Evolutionary conservation across 2,888 invertebrate species (phyloP).

Genomic region (Lagria hirta): DNA sequence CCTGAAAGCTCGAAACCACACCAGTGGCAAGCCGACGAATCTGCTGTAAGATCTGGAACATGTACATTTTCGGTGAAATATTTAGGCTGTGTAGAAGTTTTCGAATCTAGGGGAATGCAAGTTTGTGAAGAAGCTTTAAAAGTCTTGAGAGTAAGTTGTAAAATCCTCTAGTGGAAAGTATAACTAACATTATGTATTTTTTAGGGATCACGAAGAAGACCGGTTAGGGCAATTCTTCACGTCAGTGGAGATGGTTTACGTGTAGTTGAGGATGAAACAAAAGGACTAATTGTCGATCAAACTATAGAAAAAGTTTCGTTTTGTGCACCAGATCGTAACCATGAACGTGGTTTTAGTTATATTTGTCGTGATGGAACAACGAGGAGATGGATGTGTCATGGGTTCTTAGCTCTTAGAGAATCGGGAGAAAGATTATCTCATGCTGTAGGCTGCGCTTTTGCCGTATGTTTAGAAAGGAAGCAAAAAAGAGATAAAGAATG

Average conservation of each 20-base stretch:
- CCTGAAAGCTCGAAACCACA: conserved; percentile 95
- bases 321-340: conserved; percentile 97
- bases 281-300: conserved; percentile 98
- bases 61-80: conserved; percentile 99
- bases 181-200: conserved; percentile 39
- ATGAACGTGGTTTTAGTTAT: conserved; percentile 97
- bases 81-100: conserved; percentile 98
- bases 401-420: conserved; percentile 93
- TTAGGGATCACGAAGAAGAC: conserved; percentile 84
- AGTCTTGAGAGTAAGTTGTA: conserved; percentile 84
- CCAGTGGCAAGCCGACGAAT: conserved; percentile 98
- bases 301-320: conserved; percentile 99
- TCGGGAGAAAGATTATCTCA: conserved; percentile 97
- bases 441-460: conserved; percentile 99
- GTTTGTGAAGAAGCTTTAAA: conserved; percentile 99
- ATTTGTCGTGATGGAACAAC: conserved; percentile 99
- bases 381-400: conserved; percentile 99
- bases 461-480: conserved; percentile 96
- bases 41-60: conserved; percentile 91
- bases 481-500: conserved; percentile 97
- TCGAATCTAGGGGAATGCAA: conserved; percentile 99
- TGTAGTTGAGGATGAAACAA: conserved; percentile 98
- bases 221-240: conserved; percentile 85
- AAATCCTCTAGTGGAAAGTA: too few relatives aligned
- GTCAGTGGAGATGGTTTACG: conserved; percentile 94